phyloP scores from a whole-genome alignment of 2,888 invertebrate genomes.

The Drosophila mulleri region DNA sequence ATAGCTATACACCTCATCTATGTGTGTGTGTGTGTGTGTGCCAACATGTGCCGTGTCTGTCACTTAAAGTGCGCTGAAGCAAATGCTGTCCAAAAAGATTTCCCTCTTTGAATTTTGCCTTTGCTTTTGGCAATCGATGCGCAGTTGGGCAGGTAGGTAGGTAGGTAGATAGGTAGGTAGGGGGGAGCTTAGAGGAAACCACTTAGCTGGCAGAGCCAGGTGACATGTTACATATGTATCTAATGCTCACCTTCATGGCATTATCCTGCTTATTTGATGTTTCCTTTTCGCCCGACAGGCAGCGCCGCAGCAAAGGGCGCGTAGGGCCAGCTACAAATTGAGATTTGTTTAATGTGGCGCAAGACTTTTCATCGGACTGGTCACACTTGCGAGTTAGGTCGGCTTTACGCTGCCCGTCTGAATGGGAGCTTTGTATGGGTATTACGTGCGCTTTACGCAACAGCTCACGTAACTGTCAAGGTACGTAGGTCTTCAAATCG shows the following conservation, averaged over 20 bases:
- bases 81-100: constrained; percentile 61
- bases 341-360: constrained; percentile 37
- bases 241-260: constrained; percentile 12
- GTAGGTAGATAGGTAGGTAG: no score
- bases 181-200: constrained; percentile 18
- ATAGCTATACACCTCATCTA: background rate
- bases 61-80: constrained; percentile 70
- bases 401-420: background rate
- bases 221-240: constrained; percentile 27
- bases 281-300: background rate
- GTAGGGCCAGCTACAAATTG: constrained; percentile 8
- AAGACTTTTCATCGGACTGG: constrained; percentile 17
- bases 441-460: background rate
- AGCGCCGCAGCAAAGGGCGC: background rate
- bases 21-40: constrained; percentile 10
- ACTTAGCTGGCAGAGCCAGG: constrained; percentile 43
- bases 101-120: constrained; percentile 25
- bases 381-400: constrained; percentile 18
- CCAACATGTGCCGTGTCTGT: constrained; percentile 47
- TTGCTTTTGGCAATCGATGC: constrained; percentile 47
- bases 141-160: background rate
- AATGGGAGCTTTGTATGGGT: background rate
- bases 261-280: constrained; percentile 13
- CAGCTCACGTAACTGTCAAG: constrained; percentile 1
- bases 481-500: background rate